Evolutionary conservation across 2,113 vertebrate species (phyloP), one percentile per base, ranked within the genome.

Genomic region (Anas platyrhynchos): DNA sequence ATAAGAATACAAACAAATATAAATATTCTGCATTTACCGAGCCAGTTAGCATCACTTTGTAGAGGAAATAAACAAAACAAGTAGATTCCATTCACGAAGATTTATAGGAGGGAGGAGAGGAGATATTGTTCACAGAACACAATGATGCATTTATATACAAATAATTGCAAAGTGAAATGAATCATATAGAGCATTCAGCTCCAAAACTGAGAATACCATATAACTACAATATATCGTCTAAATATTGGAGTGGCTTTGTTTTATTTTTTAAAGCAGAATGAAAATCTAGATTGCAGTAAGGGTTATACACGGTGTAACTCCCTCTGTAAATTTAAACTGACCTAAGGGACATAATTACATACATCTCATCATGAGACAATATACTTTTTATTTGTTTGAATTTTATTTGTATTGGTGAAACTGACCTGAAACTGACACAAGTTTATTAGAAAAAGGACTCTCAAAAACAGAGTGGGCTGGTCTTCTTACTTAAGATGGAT

Each of bases 381-480:
- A 98, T 98, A 98, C 98, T 98, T 98, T 98, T 98, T 98, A 98
- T 98, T 98, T 99, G 98, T 97, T 98, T 98, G 98, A 99, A 99
- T 99, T 98, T 98, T 98, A 98, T 99, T 99, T 99, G 98, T 99
- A 99, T 99, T 98, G 99, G 99, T 98, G 98, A 98, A 99, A 98
- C 97, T 98, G 98, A 99, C 98, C 98, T 97, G 98, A 98, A 98
- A 97, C 97, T 97, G 98, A 98, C 98, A 97, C 97, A 98, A 98
- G 98, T 98, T 98, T 98, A 98, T 98, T 98, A 98, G 98, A 98
- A 98, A 98, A 98, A 98, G 97, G 97, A 97, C 97, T 98, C 97
- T 77, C 97, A 96, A 96, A 98, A 97, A 97, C 96, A 97, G 74
- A 97, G 97, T 97, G 98, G 98, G 98, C 98, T 97, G 98, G 98